Percentiles rank a stretch among this genome's conserved stretches.
These are phyloP conservation scores for Physocephala rufipes DNA, from an alignment of 2,888 invertebrate species.

Conservation along the genomic window DNA sequence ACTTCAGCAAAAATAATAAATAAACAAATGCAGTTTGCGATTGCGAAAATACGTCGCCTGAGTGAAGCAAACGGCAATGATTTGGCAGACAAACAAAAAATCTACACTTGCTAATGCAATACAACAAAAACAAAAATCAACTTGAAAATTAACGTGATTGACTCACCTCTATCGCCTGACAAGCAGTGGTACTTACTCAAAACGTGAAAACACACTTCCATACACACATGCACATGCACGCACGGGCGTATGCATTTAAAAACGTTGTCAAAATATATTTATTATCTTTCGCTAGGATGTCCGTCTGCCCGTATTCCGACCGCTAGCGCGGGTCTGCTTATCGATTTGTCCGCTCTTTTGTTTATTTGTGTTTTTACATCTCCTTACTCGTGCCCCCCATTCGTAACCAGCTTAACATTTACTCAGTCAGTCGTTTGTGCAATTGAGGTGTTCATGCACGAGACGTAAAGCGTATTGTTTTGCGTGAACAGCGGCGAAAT, in stretches of 20 bases:
- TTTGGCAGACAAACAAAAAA: slow-evolving; percentile 5
- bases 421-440: not conserved
- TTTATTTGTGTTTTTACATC: not conserved
- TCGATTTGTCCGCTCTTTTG: not conserved
- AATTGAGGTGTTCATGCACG: slow-evolving; percentile 1
- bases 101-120: not conserved
- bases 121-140: slow-evolving; percentile 10
- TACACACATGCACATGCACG: not conserved
- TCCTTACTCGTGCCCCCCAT: not conserved
- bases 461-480: no score
- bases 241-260: no score
- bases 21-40: not conserved
- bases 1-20: slow-evolving; percentile 2
- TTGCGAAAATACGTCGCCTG: no score
- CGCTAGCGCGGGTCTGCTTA: slow-evolving; percentile 2
- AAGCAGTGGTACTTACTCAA: no score
- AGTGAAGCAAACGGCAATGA: not conserved
- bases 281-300: not conserved
- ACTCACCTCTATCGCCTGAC: slow-evolving; percentile 30
- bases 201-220: no score
- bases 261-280: not conserved
- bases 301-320: not conserved
- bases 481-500: slow-evolving; percentile 1
- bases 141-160: slow-evolving; percentile 7
- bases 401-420: slow-evolving; percentile 1